These are phyloP conservation scores for Penaeus vannamei DNA, from an alignment of 1,140 invertebrate species.

Conservation along the genomic window DNA sequence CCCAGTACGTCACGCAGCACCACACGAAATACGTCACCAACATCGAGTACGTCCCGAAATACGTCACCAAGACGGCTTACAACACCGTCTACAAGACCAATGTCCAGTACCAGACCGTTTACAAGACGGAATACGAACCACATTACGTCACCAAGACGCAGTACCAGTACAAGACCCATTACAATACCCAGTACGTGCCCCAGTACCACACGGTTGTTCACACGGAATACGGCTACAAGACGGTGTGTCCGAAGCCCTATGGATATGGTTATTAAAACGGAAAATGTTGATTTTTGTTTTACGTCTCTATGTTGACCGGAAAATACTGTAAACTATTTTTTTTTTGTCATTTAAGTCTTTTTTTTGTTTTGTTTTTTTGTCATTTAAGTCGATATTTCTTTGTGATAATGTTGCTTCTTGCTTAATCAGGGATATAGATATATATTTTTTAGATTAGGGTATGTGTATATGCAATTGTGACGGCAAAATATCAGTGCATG, in stretches of 20 bases:
- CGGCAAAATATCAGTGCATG: too few relatives aligned
- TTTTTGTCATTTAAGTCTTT: too few relatives aligned
- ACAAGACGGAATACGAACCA: slow-evolving; percentile 42
- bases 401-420: too few relatives aligned
- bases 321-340: too few relatives aligned
- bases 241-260: slow-evolving; percentile 44
- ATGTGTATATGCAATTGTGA: too few relatives aligned
- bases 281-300: too few relatives aligned
- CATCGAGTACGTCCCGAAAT: slow-evolving; percentile 37
- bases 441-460: too few relatives aligned
- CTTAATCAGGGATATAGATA: too few relatives aligned
- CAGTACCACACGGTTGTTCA: slow-evolving; percentile 37
- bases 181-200: slow-evolving; percentile 46
- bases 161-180: slow-evolving; percentile 29
- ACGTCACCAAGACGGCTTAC: slow-evolving; percentile 39
- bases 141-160: slow-evolving; percentile 50
- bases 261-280: too few relatives aligned
- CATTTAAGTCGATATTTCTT: too few relatives aligned
- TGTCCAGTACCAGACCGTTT: slow-evolving; percentile 47
- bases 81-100: slow-evolving; percentile 50
- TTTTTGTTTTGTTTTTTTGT: too few relatives aligned
- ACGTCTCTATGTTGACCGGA: too few relatives aligned
- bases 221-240: slow-evolving; percentile 47
- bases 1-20: slow-evolving; percentile 40
- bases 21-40: slow-evolving; percentile 47